A percentile compares a stretch with the other conserved stretches of the same genome.
phyloP scores from a whole-genome alignment of 2,888 invertebrate species.

The Tupiocoris notatus region DNA sequence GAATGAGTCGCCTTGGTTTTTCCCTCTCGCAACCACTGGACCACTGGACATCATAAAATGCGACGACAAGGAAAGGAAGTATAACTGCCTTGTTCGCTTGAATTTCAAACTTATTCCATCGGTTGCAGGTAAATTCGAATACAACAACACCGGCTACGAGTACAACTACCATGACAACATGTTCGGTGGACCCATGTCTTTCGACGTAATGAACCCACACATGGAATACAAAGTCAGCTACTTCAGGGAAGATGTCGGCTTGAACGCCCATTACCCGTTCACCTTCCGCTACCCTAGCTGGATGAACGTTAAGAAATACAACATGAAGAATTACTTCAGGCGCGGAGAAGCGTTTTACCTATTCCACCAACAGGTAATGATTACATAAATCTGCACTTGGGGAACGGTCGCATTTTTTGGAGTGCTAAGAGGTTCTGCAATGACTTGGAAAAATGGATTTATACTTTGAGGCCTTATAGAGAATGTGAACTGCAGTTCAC shows the following conservation, averaged over 20 bases:
- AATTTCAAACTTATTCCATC: too few relatives aligned
- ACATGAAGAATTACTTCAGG: conserved; percentile 38
- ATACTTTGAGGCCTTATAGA: too few relatives aligned
- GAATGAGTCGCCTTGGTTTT: too few relatives aligned
- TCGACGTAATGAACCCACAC: conserved; percentile 34
- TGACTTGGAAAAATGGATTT: too few relatives aligned
- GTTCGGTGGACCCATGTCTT: conserved; percentile 40
- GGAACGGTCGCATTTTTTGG: too few relatives aligned
- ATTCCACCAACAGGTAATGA: conserved; percentile 58
- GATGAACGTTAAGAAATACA: conserved; percentile 44
- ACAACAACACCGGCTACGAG: conserved; percentile 48
- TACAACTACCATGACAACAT: conserved; percentile 43
- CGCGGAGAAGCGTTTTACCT: conserved; percentile 55
- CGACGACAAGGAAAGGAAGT: too few relatives aligned
- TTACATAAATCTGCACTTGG: not conserved
- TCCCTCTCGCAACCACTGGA: too few relatives aligned
- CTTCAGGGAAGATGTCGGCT: conserved; percentile 70
- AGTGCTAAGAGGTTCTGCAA: too few relatives aligned
- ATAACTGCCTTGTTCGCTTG: too few relatives aligned
- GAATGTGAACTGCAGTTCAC: too few relatives aligned
- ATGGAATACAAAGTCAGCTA: conserved; percentile 63
- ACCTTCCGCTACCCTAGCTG: conserved; percentile 62
- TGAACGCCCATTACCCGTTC: conserved; percentile 63
- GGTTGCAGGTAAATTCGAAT: conserved; percentile 35
- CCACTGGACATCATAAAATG: too few relatives aligned